Conservation (phyloP, 1,140 invertebrate genomes). For the Dendroctonus ponderosae region DNA sequence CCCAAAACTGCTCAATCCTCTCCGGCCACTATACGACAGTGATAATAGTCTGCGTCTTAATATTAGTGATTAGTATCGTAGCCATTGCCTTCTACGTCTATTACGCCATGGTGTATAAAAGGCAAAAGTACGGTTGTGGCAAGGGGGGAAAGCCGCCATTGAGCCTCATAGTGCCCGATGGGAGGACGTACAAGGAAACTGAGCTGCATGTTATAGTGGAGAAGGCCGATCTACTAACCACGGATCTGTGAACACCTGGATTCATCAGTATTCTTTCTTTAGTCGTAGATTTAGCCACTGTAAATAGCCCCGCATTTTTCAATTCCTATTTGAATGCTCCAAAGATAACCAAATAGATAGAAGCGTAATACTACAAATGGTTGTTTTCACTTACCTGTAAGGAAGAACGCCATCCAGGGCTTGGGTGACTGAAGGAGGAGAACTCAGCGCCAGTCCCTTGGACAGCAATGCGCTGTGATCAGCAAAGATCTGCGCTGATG, state of each 20-base stretch:
- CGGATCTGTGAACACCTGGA: constrained; percentile 61
- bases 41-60: constrained; percentile 40
- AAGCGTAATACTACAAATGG: neutral
- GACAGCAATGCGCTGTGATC: constrained; percentile 74
- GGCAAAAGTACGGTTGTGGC: constrained; percentile 53
- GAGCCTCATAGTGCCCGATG: constrained; percentile 72
- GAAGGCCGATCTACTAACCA: constrained; percentile 74
- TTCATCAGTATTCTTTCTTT: constrained; percentile 18
- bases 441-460: constrained; percentile 87
- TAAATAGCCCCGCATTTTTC: constrained; percentile 1
- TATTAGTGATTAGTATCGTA: constrained; percentile 39
- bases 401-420: constrained; percentile 87
- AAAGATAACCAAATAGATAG: constrained; percentile 14
- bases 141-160: constrained; percentile 49
- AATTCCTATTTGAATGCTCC: constrained; percentile 16
- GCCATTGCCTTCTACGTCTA: constrained; percentile 36
- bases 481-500: constrained; percentile 68
- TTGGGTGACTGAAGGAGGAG: constrained; percentile 83
- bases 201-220: constrained; percentile 82
- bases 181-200: constrained; percentile 77
- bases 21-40: constrained; percentile 40
- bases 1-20: constrained; percentile 40
- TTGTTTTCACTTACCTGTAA: constrained; percentile 66
- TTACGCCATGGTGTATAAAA: constrained; percentile 41
- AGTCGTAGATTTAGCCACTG: neutral